These are phyloP conservation scores for Prosopocoilus inquinatus DNA, from an alignment of 2,888 invertebrate genomes.

Conservation along the genomic window DNA sequence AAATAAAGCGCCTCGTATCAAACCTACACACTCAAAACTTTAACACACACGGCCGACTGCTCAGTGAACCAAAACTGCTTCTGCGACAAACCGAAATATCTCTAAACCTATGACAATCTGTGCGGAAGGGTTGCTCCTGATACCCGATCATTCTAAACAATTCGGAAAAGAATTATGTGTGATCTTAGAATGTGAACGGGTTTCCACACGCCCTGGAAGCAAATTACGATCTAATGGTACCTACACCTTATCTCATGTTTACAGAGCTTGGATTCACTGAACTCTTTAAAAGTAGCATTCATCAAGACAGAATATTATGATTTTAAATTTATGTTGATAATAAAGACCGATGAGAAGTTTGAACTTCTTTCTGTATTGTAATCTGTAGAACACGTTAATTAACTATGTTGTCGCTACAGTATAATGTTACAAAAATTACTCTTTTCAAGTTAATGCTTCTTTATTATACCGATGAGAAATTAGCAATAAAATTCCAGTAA, in stretches of 20 bases:
- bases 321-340: too few relatives aligned
- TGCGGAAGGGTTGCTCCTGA: slow-evolving; percentile 20
- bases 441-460: too few relatives aligned
- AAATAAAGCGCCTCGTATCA: slow-evolving; percentile 27
- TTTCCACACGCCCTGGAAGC: neutral
- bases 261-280: slow-evolving; percentile 22
- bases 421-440: too few relatives aligned
- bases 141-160: slow-evolving; percentile 26
- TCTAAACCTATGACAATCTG: slow-evolving; percentile 27
- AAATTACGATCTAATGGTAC: slow-evolving; percentile 23
- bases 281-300: slow-evolving; percentile 10
- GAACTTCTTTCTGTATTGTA: too few relatives aligned
- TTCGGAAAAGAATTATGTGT: slow-evolving; percentile 26
- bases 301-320: too few relatives aligned
- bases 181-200: slow-evolving; percentile 24
- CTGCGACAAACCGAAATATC: slow-evolving; percentile 26
- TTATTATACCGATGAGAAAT: too few relatives aligned
- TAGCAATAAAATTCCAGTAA: too few relatives aligned
- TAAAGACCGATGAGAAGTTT: too few relatives aligned
- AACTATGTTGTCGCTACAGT: too few relatives aligned
- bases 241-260: slow-evolving; percentile 23
- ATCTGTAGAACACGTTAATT: too few relatives aligned
- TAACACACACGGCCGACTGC: slow-evolving; percentile 21
- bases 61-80: slow-evolving; percentile 26
- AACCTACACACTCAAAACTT: slow-evolving; percentile 20